phyloP scores from a whole-genome alignment of 2,888 invertebrate species.

The Epicampocera succincta region DNA sequence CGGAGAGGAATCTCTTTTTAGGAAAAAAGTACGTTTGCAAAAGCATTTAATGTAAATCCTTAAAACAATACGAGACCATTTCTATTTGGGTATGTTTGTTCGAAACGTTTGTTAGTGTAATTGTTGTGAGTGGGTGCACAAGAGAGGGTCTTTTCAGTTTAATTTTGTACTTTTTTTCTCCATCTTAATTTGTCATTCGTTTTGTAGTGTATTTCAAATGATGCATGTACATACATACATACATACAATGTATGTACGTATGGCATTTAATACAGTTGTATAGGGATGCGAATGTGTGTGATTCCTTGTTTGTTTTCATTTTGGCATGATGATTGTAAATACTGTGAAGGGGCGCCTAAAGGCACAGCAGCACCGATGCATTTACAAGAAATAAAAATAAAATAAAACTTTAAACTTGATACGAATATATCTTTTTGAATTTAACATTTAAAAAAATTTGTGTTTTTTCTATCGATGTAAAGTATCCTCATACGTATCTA shows the following conservation, averaged over 20 bases:
- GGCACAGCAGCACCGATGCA: conserved; percentile 63
- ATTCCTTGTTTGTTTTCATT: conserved; percentile 43
- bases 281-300: conserved; percentile 23
- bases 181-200: conserved; percentile 68
- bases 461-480: conserved; percentile 46
- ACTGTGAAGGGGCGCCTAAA: conserved; percentile 61
- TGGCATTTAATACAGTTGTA: conserved; percentile 25
- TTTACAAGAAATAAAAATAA: conserved; percentile 58
- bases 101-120: conserved; percentile 4
- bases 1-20: conserved; percentile 23
- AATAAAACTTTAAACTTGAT: conserved; percentile 55
- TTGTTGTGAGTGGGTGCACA: conserved; percentile 46
- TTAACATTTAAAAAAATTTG: conserved; percentile 34
- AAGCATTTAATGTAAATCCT: conserved; percentile 69
- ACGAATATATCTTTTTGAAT: conserved; percentile 41
- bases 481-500: neutral
- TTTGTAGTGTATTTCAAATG: conserved; percentile 56
- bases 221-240: neutral
- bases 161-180: conserved; percentile 29
- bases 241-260: too few species aligned
- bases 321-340: conserved; percentile 62
- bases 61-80: conserved; percentile 69
- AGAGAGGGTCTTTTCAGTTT: conserved; percentile 48
- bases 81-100: conserved; percentile 45
- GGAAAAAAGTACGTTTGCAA: conserved; percentile 50